phyloP scores from a whole-genome alignment of 92 coral and sea anemone genomes.

The Siderastrea siderea region DNA sequence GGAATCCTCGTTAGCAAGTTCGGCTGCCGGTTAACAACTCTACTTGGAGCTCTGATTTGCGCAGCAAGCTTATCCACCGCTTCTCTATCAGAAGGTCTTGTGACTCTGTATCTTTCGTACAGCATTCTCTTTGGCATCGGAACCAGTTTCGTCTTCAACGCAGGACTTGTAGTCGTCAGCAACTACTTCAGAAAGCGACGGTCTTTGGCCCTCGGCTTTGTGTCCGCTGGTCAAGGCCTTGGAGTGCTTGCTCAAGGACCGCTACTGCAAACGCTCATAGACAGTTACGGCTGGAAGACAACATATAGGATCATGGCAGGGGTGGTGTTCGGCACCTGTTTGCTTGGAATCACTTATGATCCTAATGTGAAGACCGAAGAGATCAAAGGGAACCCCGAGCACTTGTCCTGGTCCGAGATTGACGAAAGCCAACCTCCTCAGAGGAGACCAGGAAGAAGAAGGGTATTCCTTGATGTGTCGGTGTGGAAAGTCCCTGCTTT shows the following conservation, averaged over 20 bases:
- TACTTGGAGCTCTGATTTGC: conserved; percentile 68
- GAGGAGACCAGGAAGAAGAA: not conserved
- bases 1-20: conserved; percentile 57
- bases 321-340: conserved; percentile 19
- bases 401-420: not conserved
- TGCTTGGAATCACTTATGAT: conserved; percentile 43
- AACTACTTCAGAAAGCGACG: conserved; percentile 54
- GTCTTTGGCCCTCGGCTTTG: conserved; percentile 58
- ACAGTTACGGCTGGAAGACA: conserved; percentile 39
- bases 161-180: conserved; percentile 42
- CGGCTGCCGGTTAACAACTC: conserved; percentile 69
- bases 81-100: conserved; percentile 54
- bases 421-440: not conserved
- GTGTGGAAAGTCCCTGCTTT: conserved; percentile 44
- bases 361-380: conserved; percentile 18
- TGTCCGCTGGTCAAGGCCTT: conserved; percentile 67
- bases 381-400: not conserved
- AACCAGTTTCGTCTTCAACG: conserved; percentile 55
- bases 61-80: conserved; percentile 63
- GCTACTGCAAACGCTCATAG: conserved; percentile 41
- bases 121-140: conserved; percentile 69
- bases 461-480: conserved; percentile 33
- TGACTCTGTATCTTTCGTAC: conserved; percentile 51
- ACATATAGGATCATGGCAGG: conserved; percentile 61
- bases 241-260: conserved; percentile 67